Conservation (phyloP, 1,140 invertebrate species). For the Drosophila aff. region DNA sequence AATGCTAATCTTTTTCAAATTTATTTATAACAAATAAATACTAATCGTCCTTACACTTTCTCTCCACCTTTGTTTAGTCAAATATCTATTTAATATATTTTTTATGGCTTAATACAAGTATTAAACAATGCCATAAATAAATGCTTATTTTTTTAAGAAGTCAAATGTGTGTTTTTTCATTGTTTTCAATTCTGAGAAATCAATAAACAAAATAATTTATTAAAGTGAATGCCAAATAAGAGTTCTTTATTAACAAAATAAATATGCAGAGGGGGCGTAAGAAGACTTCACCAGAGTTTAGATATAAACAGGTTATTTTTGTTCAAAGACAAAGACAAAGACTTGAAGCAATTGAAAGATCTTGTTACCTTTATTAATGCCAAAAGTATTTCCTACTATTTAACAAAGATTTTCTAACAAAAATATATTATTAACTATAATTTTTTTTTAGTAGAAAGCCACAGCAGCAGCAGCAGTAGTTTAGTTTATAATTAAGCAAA, state of each 20-base stretch:
- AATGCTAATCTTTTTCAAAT: too few species aligned
- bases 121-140: conserved; percentile 17
- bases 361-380: too few species aligned
- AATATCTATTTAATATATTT: neutral
- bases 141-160: conserved; percentile 12
- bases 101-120: neutral
- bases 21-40: too few species aligned
- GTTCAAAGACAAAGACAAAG: neutral
- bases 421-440: neutral
- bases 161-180: neutral
- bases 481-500: too few species aligned
- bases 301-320: conserved; percentile 11
- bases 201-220: conserved; percentile 27
- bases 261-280: conserved; percentile 3
- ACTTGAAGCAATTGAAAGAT: neutral
- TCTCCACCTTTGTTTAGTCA: neutral
- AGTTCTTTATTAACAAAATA: neutral
- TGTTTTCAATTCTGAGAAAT: conserved; percentile 10
- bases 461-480: too few species aligned
- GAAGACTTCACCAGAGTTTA: neutral
- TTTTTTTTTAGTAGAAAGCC: neutral
- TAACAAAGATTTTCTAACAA: neutral
- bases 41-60: too few species aligned
- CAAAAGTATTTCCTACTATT: too few species aligned
- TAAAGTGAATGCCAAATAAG: conserved; percentile 8